Conservation (phyloP, 2,113 vertebrate species). For the Nanger granti region DNA sequence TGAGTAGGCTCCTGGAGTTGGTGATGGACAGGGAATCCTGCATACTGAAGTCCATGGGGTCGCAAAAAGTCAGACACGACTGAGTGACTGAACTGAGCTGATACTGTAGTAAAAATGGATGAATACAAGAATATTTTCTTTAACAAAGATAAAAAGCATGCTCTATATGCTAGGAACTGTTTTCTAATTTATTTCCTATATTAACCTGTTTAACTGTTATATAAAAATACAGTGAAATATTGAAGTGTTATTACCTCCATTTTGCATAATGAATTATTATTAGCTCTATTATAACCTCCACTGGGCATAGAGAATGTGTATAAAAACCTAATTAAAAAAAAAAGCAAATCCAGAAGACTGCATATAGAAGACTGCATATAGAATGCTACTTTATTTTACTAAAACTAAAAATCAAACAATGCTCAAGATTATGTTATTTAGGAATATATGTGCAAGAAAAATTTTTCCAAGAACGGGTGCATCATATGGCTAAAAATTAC, state of each 20-base stretch:
- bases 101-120: not conserved
- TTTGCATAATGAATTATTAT: not conserved
- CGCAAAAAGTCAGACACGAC: not conserved
- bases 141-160: not conserved
- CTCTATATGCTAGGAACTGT: not conserved
- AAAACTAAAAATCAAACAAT: not conserved
- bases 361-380: not conserved
- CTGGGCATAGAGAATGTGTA: not conserved
- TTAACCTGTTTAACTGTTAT: not conserved
- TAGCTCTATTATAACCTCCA: not conserved
- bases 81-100: not conserved
- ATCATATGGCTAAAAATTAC: not conserved
- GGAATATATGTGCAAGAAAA: not conserved
- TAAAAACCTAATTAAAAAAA: not conserved
- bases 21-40: not conserved
- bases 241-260: not conserved
- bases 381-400: not conserved
- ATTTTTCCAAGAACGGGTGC: not conserved
- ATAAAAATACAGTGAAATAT: not conserved
- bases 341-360: not conserved
- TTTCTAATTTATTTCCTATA: not conserved
- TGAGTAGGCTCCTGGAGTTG: not conserved
- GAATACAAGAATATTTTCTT: not conserved
- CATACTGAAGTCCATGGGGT: not conserved
- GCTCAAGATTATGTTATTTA: not conserved